Percentiles rank a stretch among this genome's conserved stretches.
Evolutionary conservation across 2,888 invertebrate species (phyloP).

Genomic region (Diarsia mendica): DNA sequence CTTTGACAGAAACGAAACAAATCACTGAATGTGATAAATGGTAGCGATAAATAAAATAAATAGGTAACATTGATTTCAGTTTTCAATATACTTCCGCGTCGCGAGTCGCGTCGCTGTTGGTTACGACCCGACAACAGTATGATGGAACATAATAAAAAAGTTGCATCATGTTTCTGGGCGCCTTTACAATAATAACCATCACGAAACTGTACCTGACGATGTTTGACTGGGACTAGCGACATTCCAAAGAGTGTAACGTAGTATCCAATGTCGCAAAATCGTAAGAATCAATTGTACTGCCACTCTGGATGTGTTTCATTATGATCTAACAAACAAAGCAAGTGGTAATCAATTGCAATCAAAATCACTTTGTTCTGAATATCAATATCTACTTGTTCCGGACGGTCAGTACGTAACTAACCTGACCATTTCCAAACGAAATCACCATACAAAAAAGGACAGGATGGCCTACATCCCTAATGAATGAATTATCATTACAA

Average conservation of each 20-base stretch:
- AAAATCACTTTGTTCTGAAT: neutral
- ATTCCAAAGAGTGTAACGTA: neutral
- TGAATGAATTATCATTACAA: neutral
- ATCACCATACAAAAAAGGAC: neutral
- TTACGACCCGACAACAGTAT: constrained; percentile 17
- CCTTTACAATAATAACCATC: constrained; percentile 25
- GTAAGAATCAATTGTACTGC: neutral
- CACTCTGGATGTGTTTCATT: neutral
- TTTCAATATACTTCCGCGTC: constrained; percentile 17
- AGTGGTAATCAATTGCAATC: neutral
- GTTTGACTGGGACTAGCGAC: neutral
- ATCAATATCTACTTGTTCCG: neutral
- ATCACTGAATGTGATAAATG: constrained; percentile 14
- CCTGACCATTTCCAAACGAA: neutral
- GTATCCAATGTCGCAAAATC: neutral
- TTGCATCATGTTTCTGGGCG: constrained; percentile 55
- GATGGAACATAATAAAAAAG: constrained; percentile 36
- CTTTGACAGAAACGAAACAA: constrained; percentile 25
- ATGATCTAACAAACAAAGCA: neutral
- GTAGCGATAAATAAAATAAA: neutral
- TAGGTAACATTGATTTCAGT: neutral
- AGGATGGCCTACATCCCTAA: no score
- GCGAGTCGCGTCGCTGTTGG: constrained; percentile 5
- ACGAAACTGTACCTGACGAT: constrained; percentile 16
- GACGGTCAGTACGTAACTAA: neutral